A percentile compares a stretch with the other conserved stretches of the same genome.
Conservation (phyloP, 2,797 vertebrate species). For the Manis pentadactyla region DNA sequence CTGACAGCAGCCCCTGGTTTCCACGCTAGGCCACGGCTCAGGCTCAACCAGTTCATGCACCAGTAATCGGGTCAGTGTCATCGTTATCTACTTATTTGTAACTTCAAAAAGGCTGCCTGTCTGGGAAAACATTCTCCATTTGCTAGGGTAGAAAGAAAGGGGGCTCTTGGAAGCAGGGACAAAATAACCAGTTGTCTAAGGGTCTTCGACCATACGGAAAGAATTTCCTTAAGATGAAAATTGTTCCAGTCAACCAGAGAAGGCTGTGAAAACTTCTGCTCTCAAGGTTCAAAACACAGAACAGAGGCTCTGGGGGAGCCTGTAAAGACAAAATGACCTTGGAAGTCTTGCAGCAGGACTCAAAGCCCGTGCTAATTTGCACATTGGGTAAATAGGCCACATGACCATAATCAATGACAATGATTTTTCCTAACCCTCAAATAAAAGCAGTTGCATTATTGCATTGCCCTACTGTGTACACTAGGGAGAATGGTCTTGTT, state of each 20-base stretch:
- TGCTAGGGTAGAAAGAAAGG: not conserved
- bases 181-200: not conserved
- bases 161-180: not conserved
- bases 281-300: not conserved
- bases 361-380: not conserved
- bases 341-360: not conserved
- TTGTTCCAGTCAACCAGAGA: not conserved
- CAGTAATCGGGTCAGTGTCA: constrained; percentile 12
- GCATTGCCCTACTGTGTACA: not conserved
- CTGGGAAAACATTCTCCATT: not conserved
- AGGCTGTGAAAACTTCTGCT: not conserved
- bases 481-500: accelerated
- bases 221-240: constrained; percentile 29
- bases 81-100: not conserved
- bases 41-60: not conserved
- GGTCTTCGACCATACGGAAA: not conserved
- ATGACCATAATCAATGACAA: not conserved
- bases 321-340: not conserved
- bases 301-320: not conserved
- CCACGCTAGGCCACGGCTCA: not conserved
- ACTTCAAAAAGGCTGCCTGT: constrained; percentile 16
- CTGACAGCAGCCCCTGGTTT: not conserved
- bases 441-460: not conserved
- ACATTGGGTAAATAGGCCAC: not conserved
- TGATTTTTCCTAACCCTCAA: not conserved